These are phyloP conservation scores for Meloidogyne hapla DNA, from an alignment of 1,140 invertebrate genomes.

Conservation along the genomic window DNA sequence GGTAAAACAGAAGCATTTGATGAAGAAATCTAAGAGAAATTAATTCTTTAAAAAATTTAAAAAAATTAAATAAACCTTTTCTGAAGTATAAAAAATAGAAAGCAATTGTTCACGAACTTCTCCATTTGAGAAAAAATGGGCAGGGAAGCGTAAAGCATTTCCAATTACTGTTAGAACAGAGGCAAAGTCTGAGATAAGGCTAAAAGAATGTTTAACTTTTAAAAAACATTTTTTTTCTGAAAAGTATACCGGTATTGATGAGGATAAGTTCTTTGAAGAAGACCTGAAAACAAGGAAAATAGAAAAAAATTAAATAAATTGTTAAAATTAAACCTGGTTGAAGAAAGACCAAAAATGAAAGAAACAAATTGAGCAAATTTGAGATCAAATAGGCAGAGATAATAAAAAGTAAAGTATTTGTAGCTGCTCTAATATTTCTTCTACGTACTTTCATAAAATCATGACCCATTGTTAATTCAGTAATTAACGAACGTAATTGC, in stretches of 20 bases:
- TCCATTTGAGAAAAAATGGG: slow-evolving; percentile 54
- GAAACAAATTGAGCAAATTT: slow-evolving; percentile 54
- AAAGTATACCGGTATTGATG: slow-evolving; percentile 35
- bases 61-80: neutral
- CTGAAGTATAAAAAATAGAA: slow-evolving; percentile 19
- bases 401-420: slow-evolving; percentile 58
- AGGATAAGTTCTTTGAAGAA: slow-evolving; percentile 53
- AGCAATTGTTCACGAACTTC: slow-evolving; percentile 54
- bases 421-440: slow-evolving; percentile 53
- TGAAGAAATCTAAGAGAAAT: neutral
- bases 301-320: neutral
- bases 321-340: slow-evolving; percentile 46
- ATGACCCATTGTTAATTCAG: slow-evolving; percentile 57
- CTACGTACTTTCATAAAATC: slow-evolving; percentile 58
- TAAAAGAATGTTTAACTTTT: neutral
- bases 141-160: slow-evolving; percentile 59
- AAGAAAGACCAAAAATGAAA: slow-evolving; percentile 55
- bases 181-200: slow-evolving; percentile 50
- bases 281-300: slow-evolving; percentile 37
- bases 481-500: slow-evolving; percentile 58
- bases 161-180: slow-evolving; percentile 56
- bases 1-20: slow-evolving; percentile 9
- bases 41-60: neutral
- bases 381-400: slow-evolving; percentile 59
- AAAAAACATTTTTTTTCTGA: neutral